Conservation (phyloP, 2,888 invertebrate species). For the Drosophila barbarae region DNA sequence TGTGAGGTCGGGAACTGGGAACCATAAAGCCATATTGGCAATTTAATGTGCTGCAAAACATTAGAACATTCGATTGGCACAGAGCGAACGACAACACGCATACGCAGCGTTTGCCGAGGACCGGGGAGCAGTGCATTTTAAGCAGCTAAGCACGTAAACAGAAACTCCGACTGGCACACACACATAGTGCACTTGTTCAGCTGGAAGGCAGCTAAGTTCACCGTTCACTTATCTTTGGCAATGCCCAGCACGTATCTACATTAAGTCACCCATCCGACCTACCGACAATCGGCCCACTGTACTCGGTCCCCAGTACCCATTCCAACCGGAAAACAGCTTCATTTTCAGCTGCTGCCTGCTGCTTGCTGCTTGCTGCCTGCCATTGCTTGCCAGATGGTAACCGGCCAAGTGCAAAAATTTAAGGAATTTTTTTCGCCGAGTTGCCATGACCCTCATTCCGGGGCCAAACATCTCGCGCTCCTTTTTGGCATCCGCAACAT, state of each 20-base stretch:
- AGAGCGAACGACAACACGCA: slow-evolving; percentile 52
- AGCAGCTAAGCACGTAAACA: slow-evolving; percentile 38
- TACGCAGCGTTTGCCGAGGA: slow-evolving; percentile 46
- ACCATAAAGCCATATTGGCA: slow-evolving; percentile 71
- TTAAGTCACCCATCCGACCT: slow-evolving; percentile 15
- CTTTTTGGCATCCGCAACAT: slow-evolving; percentile 26
- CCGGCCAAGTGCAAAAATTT: slow-evolving; percentile 37
- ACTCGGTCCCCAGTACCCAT: slow-evolving; percentile 2
- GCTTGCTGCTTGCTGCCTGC: slow-evolving; percentile 2
- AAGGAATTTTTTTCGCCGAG: slow-evolving; percentile 15
- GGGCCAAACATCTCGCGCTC: slow-evolving; percentile 15
- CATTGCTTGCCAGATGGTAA: slow-evolving; percentile 25
- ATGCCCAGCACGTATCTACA: slow-evolving; percentile 59
- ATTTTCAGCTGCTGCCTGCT: slow-evolving; percentile 47
- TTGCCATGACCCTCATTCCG: slow-evolving; percentile 19
- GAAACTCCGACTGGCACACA: slow-evolving; percentile 9
- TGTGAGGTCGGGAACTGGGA: slow-evolving; percentile 11
- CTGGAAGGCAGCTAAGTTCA: slow-evolving; percentile 42
- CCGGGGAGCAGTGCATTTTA: slow-evolving; percentile 29
- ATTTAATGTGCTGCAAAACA: slow-evolving; percentile 67
- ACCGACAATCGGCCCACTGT: slow-evolving; percentile 2
- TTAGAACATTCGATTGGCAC: slow-evolving; percentile 41
- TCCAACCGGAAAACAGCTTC: slow-evolving; percentile 46
- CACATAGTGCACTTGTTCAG: slow-evolving; percentile 21
- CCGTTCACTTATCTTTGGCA: slow-evolving; percentile 51